Conservation (phyloP, 2,113 vertebrate genomes). For the Microtus pennsylvanicus region DNA sequence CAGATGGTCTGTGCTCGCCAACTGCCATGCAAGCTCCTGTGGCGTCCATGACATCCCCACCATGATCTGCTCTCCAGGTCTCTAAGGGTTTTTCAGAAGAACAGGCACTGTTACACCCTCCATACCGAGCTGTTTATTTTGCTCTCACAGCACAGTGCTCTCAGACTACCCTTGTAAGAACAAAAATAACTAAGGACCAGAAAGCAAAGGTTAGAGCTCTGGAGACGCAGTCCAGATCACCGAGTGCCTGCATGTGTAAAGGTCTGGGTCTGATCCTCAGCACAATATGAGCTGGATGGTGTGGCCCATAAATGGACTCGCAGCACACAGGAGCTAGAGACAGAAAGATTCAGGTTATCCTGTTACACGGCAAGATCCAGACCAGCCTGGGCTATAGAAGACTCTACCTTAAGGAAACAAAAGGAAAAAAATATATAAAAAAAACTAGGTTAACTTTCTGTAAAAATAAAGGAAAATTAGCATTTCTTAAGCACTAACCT, state of each 20-base stretch:
- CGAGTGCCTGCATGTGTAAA: not conserved
- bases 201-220: not conserved
- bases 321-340: not conserved
- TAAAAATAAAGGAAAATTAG: not conserved
- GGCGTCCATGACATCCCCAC: not conserved
- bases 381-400: not conserved
- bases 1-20: not conserved
- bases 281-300: not conserved
- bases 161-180: not conserved
- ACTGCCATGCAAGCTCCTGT: not conserved
- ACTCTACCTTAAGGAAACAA: not conserved
- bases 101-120: not conserved
- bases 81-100: too few species aligned
- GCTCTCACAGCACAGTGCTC: not conserved
- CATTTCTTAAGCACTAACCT: not conserved
- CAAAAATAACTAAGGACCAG: not conserved
- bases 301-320: not conserved
- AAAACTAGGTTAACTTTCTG: not conserved
- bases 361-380: not conserved
- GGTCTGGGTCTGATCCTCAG: not conserved
- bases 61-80: not conserved
- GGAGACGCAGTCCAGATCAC: too few species aligned
- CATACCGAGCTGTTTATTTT: not conserved
- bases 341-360: not conserved
- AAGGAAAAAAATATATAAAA: too few species aligned